A percentile compares a stretch with the other conserved stretches of the same genome.
phyloP scores from a whole-genome alignment of 2,113 vertebrate species.

The Gulo gulo region DNA sequence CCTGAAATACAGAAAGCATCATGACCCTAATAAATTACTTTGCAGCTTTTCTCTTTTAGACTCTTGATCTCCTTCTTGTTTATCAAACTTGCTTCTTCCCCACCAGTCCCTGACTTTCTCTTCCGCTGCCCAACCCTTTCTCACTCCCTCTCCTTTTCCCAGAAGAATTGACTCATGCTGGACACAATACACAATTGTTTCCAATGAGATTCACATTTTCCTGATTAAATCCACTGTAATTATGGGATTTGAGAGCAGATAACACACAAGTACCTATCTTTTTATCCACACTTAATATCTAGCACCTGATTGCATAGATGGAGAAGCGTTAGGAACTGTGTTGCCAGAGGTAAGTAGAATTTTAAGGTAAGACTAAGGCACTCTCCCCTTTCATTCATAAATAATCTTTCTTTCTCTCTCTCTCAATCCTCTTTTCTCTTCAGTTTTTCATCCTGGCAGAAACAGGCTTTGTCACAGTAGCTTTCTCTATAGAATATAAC shows the following conservation, averaged over 20 bases:
- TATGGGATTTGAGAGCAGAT: background rate
- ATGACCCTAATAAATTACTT: slow-evolving; percentile 45
- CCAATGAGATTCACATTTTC: background rate
- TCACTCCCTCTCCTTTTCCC: background rate
- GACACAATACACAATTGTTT: background rate
- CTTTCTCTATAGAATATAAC: background rate
- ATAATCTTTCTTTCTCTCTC: background rate
- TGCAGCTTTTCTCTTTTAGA: background rate
- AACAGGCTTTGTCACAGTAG: background rate
- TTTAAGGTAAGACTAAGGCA: background rate
- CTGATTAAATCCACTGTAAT: background rate
- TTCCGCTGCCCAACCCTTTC: background rate
- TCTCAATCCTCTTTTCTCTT: background rate
- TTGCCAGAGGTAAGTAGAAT: background rate
- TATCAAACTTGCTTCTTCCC: background rate
- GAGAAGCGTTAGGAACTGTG: background rate
- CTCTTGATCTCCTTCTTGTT: background rate
- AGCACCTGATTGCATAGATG: background rate
- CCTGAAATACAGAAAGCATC: slow-evolving; percentile 71
- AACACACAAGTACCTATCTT: background rate
- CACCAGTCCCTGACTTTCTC: background rate
- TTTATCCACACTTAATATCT: background rate
- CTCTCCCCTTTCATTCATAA: background rate
- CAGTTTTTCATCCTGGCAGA: background rate
- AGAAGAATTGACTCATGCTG: background rate